These are phyloP conservation scores for Dinothrombium tinctorium DNA, from an alignment of 1,140 invertebrate species.

Conservation along the genomic window DNA sequence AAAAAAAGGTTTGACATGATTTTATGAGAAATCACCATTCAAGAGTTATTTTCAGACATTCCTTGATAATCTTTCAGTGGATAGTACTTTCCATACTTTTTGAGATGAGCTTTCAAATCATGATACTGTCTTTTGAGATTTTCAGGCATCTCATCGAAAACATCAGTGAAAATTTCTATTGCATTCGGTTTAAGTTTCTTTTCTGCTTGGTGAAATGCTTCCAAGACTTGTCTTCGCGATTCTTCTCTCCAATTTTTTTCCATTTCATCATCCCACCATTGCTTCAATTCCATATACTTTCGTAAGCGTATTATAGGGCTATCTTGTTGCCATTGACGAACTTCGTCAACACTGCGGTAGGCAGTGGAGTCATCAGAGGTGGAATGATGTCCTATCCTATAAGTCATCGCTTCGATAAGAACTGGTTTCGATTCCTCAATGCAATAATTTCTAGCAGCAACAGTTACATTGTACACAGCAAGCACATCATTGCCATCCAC, in stretches of 20 bases:
- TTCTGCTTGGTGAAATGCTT: constrained; percentile 55
- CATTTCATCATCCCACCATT: constrained; percentile 50
- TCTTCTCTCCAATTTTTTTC: constrained; percentile 47
- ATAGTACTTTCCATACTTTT: constrained; percentile 62
- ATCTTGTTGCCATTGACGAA: constrained; percentile 52
- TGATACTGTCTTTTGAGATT: constrained; percentile 51
- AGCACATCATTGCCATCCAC: constrained; percentile 88
- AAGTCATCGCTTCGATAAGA: constrained; percentile 85
- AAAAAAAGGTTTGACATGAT: too few species aligned
- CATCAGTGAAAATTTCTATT: constrained; percentile 69
- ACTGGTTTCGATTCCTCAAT: constrained; percentile 60
- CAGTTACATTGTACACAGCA: constrained; percentile 77
- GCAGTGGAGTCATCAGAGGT: constrained; percentile 95
- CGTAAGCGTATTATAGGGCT: constrained; percentile 60
- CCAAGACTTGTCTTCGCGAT: constrained; percentile 42
- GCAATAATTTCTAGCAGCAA: constrained; percentile 48
- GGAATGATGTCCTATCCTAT: constrained; percentile 82
- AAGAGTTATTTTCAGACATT: too few species aligned
- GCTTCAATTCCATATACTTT: constrained; percentile 48
- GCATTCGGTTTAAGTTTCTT: constrained; percentile 41
- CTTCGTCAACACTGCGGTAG: constrained; percentile 67
- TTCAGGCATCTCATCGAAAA: constrained; percentile 59
- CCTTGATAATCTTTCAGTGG: constrained; percentile 34
- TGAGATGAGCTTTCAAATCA: constrained; percentile 54
- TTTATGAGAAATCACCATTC: too few species aligned